These are phyloP conservation scores for Sciaenops ocellatus DNA, from an alignment of 2,797 vertebrate species.

Conservation along the genomic window DNA sequence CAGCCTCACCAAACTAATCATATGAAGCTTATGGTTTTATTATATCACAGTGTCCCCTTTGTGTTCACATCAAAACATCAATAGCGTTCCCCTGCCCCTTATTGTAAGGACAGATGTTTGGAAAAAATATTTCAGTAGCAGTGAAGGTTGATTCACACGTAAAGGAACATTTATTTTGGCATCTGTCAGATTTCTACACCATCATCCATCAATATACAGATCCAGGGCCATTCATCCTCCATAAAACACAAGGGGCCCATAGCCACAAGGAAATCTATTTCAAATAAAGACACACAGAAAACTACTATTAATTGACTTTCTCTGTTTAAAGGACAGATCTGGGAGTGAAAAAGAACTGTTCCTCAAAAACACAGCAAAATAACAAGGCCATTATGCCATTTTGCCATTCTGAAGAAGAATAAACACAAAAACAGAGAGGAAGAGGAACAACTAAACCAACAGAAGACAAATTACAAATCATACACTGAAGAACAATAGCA, in stretches of 20 bases:
- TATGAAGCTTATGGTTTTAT: neutral
- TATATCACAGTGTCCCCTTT: neutral
- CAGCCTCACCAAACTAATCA: too few relatives aligned
- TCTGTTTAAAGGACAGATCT: neutral
- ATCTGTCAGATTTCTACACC: constrained; percentile 68
- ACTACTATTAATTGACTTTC: constrained; percentile 25
- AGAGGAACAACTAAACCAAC: too few relatives aligned
- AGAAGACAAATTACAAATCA: neutral
- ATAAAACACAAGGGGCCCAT: constrained; percentile 9
- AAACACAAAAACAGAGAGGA: neutral
- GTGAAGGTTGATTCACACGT: constrained; percentile 59
- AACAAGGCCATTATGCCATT: too few relatives aligned
- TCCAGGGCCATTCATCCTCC: neutral
- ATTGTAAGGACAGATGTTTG: neutral
- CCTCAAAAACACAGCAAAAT: neutral
- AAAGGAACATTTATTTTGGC: constrained; percentile 73
- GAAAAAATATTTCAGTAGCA: neutral
- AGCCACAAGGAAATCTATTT: constrained; percentile 9
- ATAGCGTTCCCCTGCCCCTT: neutral
- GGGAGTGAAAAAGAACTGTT: neutral
- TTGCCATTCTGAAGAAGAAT: neutral
- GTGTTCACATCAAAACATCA: neutral
- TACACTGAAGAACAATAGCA: constrained; percentile 5
- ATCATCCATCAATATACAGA: constrained; percentile 34
- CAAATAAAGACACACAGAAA: constrained; percentile 14